Evolutionary conservation across 2,113 vertebrate genomes (phyloP).

Genomic region (Stigmatopora argus): DNA sequence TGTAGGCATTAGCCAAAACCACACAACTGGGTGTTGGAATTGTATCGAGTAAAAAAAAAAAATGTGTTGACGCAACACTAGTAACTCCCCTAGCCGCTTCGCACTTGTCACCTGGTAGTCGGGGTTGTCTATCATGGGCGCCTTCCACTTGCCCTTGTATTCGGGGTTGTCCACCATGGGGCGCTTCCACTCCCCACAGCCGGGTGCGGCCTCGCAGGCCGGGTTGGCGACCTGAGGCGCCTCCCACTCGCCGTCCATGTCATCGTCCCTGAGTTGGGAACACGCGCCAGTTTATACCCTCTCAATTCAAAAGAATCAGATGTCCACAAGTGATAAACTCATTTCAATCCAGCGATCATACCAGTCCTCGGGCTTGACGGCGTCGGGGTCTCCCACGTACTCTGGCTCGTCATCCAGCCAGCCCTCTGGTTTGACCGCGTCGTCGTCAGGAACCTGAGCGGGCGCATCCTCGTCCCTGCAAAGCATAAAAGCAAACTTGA

Average conservation of each 20-base stretch:
- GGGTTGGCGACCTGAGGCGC: constrained; percentile 93
- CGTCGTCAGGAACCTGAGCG: constrained; percentile 86
- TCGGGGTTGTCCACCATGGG: constrained; percentile 91
- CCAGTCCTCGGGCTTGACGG: constrained; percentile 94
- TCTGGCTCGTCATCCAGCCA: constrained; percentile 94
- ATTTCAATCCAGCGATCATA: constrained; percentile 34
- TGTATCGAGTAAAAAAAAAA: too few relatives aligned
- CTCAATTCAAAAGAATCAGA: too few relatives aligned
- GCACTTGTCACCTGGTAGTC: constrained; percentile 84
- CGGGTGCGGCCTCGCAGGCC: constrained; percentile 85
- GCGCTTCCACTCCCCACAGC: constrained; percentile 88
- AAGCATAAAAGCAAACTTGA: not conserved
- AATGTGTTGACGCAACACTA: too few relatives aligned
- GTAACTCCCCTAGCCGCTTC: not conserved
- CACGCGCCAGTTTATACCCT: too few relatives aligned
- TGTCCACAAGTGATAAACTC: too few relatives aligned
- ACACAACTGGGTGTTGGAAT: too few relatives aligned
- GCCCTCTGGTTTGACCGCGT: constrained; percentile 89
- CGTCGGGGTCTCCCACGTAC: constrained; percentile 88
- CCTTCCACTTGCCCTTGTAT: constrained; percentile 98
- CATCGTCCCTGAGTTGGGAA: constrained; percentile 81
- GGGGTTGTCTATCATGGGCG: constrained; percentile 95
- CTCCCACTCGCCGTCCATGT: constrained; percentile 99
- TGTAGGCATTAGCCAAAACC: too few relatives aligned
- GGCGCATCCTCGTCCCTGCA: constrained; percentile 95